Evolutionary conservation across 2,113 vertebrate genomes (phyloP).

Genomic region (Morphnarchus princeps): DNA sequence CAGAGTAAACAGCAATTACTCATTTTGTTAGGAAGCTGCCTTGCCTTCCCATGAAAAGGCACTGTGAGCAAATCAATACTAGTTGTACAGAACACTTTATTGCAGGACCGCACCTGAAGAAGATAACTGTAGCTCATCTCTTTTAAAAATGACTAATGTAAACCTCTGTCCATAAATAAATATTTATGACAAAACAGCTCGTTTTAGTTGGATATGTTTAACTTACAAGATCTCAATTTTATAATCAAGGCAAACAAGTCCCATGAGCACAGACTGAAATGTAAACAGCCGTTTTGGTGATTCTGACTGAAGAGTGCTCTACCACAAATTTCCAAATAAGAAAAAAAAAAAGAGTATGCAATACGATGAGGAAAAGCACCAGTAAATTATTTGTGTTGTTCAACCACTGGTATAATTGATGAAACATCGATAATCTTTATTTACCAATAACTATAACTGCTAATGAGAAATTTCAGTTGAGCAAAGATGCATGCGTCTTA

Average conservation of each 20-base stretch:
- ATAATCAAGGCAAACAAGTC: constrained; percentile 5
- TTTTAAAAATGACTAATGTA: neutral
- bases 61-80: neutral
- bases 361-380: neutral
- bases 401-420: neutral
- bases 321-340: neutral
- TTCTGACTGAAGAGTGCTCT: neutral
- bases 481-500: neutral
- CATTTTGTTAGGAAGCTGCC: constrained; percentile 13
- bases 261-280: neutral
- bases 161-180: neutral
- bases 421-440: neutral
- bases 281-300: neutral
- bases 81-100: neutral
- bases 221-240: neutral
- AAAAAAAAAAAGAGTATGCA: neutral
- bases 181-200: neutral
- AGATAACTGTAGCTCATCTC: neutral
- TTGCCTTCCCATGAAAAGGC: neutral
- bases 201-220: neutral
- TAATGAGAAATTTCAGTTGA: neutral
- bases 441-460: neutral
- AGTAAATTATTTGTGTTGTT: neutral
- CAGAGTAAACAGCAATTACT: neutral
- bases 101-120: neutral